These are phyloP conservation scores for Choloepus hoffmanni DNA, from an alignment of 2,113 vertebrate species.

Conservation along the genomic window DNA sequence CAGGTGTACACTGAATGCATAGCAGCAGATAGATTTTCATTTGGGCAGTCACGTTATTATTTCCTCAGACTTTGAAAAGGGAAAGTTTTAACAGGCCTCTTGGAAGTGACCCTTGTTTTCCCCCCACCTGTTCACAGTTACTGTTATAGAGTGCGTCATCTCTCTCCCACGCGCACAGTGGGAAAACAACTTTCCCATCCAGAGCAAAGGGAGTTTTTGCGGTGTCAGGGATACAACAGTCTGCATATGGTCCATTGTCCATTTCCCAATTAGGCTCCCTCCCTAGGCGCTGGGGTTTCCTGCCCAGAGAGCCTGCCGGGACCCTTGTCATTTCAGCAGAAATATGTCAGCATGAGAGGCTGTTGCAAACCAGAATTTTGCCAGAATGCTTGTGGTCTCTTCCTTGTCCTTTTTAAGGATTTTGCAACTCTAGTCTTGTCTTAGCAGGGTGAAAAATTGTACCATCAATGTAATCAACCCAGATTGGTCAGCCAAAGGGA, in stretches of 20 bases:
- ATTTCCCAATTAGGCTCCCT: not conserved
- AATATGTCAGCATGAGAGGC: constrained; percentile 45
- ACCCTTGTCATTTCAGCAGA: constrained; percentile 72
- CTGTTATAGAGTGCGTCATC: constrained; percentile 72
- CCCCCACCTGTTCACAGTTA: constrained; percentile 79
- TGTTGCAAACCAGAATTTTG: constrained; percentile 42
- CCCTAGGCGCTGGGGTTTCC: constrained; percentile 41
- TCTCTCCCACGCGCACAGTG: constrained; percentile 68
- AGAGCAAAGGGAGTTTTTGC: constrained; percentile 62
- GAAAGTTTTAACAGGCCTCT: constrained; percentile 77
- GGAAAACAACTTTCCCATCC: constrained; percentile 72
- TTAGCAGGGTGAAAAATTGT: constrained; percentile 64
- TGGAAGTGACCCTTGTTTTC: constrained; percentile 70
- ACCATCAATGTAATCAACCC: constrained; percentile 49
- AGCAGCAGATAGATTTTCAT: constrained; percentile 75
- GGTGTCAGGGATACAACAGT: constrained; percentile 53
- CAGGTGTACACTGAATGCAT: constrained; percentile 50
- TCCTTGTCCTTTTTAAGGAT: constrained; percentile 59
- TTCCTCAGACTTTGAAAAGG: constrained; percentile 70
- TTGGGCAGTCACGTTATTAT: constrained; percentile 69
- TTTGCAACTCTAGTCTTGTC: constrained; percentile 66
- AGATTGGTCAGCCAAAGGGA: constrained; percentile 69
- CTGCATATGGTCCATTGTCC: constrained; percentile 37
- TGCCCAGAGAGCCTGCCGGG: constrained; percentile 45
- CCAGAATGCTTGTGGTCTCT: constrained; percentile 72